Evolutionary conservation across 92 coral and sea anemone genomes (phyloP).

Genomic region (Zoanthus sansibaricus): DNA sequence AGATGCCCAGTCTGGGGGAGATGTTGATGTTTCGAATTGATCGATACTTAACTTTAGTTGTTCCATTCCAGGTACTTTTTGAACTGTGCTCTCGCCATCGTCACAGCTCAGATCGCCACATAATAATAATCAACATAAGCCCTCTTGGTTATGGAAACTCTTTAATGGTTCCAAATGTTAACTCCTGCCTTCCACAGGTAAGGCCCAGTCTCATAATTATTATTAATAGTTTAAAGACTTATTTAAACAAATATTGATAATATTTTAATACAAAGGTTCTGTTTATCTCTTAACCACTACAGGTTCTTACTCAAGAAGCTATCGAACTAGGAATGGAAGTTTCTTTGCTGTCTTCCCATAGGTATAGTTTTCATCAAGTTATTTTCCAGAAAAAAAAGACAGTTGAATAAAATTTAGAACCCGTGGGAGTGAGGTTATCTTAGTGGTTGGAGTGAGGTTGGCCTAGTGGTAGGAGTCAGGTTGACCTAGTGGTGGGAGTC

Average conservation of each 20-base stretch:
- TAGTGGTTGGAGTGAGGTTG: too few relatives aligned
- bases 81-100: slow-evolving; percentile 76
- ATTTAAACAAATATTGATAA: too few relatives aligned
- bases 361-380: slow-evolving; percentile 55
- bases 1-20: too few relatives aligned
- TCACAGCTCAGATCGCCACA: slow-evolving; percentile 44
- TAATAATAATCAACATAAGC: slow-evolving; percentile 85
- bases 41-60: background rate
- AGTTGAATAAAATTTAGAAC: too few relatives aligned
- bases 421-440: too few relatives aligned
- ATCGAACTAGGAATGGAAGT: slow-evolving; percentile 79
- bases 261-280: background rate
- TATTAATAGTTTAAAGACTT: background rate
- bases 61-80: slow-evolving; percentile 72
- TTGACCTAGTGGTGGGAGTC: too few relatives aligned
- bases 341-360: slow-evolving; percentile 78
- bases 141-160: slow-evolving; percentile 95
- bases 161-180: slow-evolving; percentile 79
- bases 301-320: slow-evolving; percentile 89
- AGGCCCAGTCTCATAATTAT: background rate
- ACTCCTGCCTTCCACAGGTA: slow-evolving; percentile 92
- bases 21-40: too few relatives aligned
- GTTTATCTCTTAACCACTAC: background rate
- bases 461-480: too few relatives aligned
- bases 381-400: too few relatives aligned